phyloP scores from a whole-genome alignment of 2,888 invertebrate genomes.

The Epistrophe eligans region DNA sequence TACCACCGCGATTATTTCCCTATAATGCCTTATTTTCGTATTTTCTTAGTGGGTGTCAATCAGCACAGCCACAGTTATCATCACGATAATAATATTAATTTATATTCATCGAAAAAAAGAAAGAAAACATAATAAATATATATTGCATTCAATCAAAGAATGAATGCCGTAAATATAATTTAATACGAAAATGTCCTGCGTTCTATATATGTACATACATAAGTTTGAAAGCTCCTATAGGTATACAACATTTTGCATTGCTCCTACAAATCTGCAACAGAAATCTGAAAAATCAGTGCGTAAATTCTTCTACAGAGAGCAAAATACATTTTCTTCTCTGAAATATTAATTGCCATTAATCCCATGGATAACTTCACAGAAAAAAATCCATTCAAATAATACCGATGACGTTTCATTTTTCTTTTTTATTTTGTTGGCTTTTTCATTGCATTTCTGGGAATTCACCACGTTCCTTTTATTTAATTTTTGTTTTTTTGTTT shows the following conservation, averaged over 20 bases:
- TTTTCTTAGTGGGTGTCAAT: conserved; percentile 4
- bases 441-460: conserved; percentile 1
- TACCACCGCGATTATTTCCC: not conserved
- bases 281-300: not conserved
- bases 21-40: not conserved
- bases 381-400: conserved; percentile 39
- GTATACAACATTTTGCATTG: not conserved
- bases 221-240: not conserved
- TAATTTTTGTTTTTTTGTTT: not conserved
- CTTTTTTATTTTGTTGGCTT: not conserved
- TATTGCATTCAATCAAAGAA: conserved; percentile 46
- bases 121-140: conserved; percentile 24
- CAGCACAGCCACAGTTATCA: conserved; percentile 9
- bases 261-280: conserved; percentile 11
- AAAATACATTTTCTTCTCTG: conserved; percentile 21
- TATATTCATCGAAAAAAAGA: conserved; percentile 19
- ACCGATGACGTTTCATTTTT: conserved; percentile 35
- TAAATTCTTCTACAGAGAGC: not conserved
- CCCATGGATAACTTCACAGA: conserved; percentile 53
- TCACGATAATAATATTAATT: conserved; percentile 51
- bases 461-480: not conserved
- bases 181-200: not conserved
- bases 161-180: not conserved
- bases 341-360: conserved; percentile 69
- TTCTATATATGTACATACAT: not conserved